Base-by-base conservation (phyloP, 1,140 invertebrate genomes). In the Fopius arisanus region DNA sequence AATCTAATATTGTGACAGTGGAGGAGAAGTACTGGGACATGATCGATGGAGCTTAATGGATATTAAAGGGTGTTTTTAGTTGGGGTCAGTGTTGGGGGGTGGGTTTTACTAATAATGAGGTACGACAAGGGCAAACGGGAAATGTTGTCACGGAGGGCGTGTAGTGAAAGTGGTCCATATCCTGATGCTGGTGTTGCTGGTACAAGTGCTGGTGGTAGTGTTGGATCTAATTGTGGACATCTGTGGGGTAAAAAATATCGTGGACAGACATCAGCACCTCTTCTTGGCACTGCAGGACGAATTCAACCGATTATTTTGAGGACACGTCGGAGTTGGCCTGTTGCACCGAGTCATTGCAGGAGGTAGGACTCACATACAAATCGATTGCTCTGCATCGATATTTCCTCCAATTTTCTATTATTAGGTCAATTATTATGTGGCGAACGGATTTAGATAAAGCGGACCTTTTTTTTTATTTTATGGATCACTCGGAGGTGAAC, bases 111-210 rank as follows among this genome's bases (percentile, higher is more conserved):
- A 14, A 84, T 83, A 79, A 87, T 86, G 83, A 85, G 85, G 82
- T 87, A 82, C 74, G 84, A 86, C 77, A 83, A 84, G 51, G 82
- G 77, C 16, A 86, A 87, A 70, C 82, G 83, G 5, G 83, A 86
- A 68, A 66, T 87, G 78, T 83, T 86, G 48, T 84, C 85, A 74
- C 82, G 91, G 10, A 84, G 91, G 2, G 90, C 91, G 10, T 91
- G 91, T 79, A 92, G 91, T 59, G 91, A 92, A 76, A 91, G 92
- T 80, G 91, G 91, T 21, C 91, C 91, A 2, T 91, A 92, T 85
- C 91, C 90, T 23, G 86, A 89, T 0, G 82, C 82, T n/a, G 78
- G 80, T 6, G 83, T 78, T 12, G 59, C 78, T 4, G 78, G 79
- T 48, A 72, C 80, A 16, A 78, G 78, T 0, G 74, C 79, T 26